Evolutionary conservation across 2,888 invertebrate species (phyloP).

Genomic region (Cryptophagus acutangulus): DNA sequence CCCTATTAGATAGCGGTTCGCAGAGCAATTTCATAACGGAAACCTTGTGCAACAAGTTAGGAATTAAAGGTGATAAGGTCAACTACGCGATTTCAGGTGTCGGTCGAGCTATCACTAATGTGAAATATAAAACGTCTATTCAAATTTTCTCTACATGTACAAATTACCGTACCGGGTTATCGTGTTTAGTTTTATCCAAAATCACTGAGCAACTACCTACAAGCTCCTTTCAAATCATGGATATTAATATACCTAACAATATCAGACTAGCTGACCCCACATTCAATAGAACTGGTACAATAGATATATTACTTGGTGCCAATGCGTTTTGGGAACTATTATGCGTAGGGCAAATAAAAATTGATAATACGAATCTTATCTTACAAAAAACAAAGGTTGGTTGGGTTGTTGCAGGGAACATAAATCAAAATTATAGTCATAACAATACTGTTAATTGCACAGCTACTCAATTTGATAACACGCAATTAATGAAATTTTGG

Average conservation of each 20-base stretch:
- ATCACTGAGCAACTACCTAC: conserved; percentile 11
- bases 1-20: conserved; percentile 14
- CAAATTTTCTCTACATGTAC: conserved; percentile 8
- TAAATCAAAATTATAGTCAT: too few relatives aligned
- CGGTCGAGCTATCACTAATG: background rate
- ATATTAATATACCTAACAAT: background rate
- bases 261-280: background rate
- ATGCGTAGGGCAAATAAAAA: background rate
- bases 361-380: background rate
- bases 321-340: background rate
- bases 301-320: background rate
- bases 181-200: conserved; percentile 14
- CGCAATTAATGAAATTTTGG: too few relatives aligned
- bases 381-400: conserved; percentile 1
- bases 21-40: conserved; percentile 15
- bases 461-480: too few relatives aligned
- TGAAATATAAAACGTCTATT: conserved; percentile 5
- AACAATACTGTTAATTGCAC: too few relatives aligned
- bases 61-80: background rate
- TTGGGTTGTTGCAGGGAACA: conserved; percentile 1
- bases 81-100: conserved; percentile 13
- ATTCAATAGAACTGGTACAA: background rate
- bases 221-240: background rate
- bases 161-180: conserved; percentile 4
- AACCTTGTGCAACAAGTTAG: conserved; percentile 7